Evolutionary conservation across 2,888 invertebrate species (phyloP), one percentile per base, ranked within the genome.

Genomic region (Cyclophora punctaria): DNA sequence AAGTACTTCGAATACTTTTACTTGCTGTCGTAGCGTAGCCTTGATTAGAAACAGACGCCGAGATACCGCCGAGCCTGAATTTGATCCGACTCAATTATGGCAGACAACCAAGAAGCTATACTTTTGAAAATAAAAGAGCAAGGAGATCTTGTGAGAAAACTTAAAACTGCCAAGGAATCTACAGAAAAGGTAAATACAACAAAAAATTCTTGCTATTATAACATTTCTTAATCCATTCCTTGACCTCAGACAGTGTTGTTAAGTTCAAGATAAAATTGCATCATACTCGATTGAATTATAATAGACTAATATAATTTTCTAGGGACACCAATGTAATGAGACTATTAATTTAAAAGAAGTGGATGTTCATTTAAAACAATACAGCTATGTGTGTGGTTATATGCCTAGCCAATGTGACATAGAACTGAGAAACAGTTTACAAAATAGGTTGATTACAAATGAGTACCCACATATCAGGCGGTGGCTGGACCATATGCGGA

Each of bases 151-250:
- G 95, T 96, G 48, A 90, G 96, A 69, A 93, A 93, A 83, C 85
- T 96, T 57, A 96, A 96, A 86, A 90, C 93, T 59, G 92, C 93
- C 37, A 95, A 95, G 82, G 95, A 94, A 79, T 91, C 92, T 48
- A 92, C 90, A 75, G 93, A 93, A 62, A 92, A 93, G 94, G 96
- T 95, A 67, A 72, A 76, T 20, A 20, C 20, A 20, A 20, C 20
- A 20, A 20, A 1, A 20, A 20, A 20, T 20, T 20, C 20, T 20
- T 20, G 20, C 20, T 20, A 20, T 20, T 20, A 1, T 20, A 20
- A 20, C 20, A 20, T 20, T 20, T 20, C 20, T 20, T 20, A 20
- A 20, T 20, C 20, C 20, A 20, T 20, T 20, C 20, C 20, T 20
- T 20, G 20, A 20, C 20, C 20, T 20, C 20, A 20, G 20, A 20